These are phyloP conservation scores for Mobula birostris DNA, from an alignment of 2,113 vertebrate species.

Conservation along the genomic window DNA sequence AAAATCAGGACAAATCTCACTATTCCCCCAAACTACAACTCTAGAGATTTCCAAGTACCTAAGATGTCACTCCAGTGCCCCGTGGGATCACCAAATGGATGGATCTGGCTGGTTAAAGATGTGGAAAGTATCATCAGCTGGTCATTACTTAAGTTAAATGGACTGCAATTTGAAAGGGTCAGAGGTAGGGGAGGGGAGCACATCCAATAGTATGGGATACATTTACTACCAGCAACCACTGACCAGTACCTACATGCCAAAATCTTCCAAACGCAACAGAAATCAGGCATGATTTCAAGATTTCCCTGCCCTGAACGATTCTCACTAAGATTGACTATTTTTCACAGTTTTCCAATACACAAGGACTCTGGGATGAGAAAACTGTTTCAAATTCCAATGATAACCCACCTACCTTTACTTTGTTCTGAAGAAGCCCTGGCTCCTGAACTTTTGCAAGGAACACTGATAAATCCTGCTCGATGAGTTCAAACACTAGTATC, in stretches of 20 bases:
- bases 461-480: constrained; percentile 62
- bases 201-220: no score
- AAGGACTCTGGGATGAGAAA: background rate
- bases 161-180: no score
- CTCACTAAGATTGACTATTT: background rate
- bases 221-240: no score
- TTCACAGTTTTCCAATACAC: background rate
- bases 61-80: background rate
- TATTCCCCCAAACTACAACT: background rate
- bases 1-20: background rate
- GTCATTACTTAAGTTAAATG: background rate
- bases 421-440: constrained; percentile 48
- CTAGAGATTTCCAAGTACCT: background rate
- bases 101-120: background rate
- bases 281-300: no score
- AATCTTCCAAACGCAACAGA: no score
- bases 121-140: background rate
- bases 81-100: background rate
- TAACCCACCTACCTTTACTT: constrained; percentile 51
- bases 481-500: constrained; percentile 61
- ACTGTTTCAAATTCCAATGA: background rate
- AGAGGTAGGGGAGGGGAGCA: no score
- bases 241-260: no score
- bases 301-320: no score
- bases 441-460: constrained; percentile 52